Evolutionary conservation across 2,888 invertebrate genomes (phyloP), one percentile per base, ranked within the genome.

Genomic region (Beris chalybata): DNA sequence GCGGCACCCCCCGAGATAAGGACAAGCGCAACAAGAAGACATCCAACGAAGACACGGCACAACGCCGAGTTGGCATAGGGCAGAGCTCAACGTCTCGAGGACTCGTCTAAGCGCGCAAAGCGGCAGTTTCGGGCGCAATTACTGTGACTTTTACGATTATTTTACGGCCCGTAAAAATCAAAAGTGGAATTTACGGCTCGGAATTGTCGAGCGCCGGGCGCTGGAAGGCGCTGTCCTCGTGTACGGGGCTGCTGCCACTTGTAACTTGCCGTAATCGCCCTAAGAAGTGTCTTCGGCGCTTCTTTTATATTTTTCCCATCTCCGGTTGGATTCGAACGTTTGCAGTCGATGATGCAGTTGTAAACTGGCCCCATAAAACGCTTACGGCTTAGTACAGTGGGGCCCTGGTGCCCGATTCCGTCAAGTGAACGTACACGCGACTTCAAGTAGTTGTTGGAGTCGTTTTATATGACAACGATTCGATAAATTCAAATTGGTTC

Each of bases 91-190:
- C 32, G 15, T 29, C 43, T 15, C 13, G 13, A 48, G 64, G 32
- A 29, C 30, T 22, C 64, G 32, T 30, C 54, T 5, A 64, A 64
- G 64, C 38, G 47, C 38, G 47, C 45, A 47, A 78, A 79, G 77
- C 77, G 77, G 76, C 76, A 77, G 77, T 80, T 80, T 78, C 75
- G 77, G 76, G 78, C 77, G 78, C 79, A 79, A 79, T 80, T 79
- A 79, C 76, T 76, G 67, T 69, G 71, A 70, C 71, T 69, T 71
- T 71, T 71, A 71, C 71, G 71, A 80, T 79, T 78, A 80, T 80
- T 80, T 80, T 79, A 79, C 77, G 77, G 76, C 74, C 77, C 78
- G 75, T 80, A 79, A 80, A 79, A 80, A 79, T 80, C 78, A 80
- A 79, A 79, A 80, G 64, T 70, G 70, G 76, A 77, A 78, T 78